Conservation (phyloP, 2,797 vertebrate genomes). For the Silurus aristotelis region DNA sequence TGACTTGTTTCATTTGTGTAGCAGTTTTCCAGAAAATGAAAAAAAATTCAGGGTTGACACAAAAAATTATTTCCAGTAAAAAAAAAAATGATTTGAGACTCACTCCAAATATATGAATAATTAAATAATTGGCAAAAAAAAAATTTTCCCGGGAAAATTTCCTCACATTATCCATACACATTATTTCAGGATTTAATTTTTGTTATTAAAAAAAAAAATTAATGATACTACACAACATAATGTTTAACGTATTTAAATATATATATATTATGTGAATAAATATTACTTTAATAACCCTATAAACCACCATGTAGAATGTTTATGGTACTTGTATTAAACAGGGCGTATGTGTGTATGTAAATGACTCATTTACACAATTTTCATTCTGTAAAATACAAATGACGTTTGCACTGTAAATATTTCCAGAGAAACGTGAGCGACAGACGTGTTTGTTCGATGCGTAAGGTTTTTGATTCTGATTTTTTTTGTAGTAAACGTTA, state of each 20-base stretch:
- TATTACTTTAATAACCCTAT: neutral
- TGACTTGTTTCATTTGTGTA: neutral
- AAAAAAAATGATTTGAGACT: neutral
- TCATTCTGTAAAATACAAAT: conserved; percentile 53
- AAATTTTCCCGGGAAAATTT: too few relatives aligned
- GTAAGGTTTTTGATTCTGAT: neutral
- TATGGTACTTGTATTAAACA: conserved; percentile 22
- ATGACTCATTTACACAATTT: conserved; percentile 29
- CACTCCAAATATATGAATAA: neutral
- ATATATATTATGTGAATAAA: neutral
- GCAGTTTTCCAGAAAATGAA: neutral
- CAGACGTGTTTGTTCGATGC: conserved; percentile 8
- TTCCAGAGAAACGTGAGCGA: conserved; percentile 10
- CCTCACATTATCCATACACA: too few relatives aligned
- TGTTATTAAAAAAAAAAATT: neutral
- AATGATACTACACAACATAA: neutral
- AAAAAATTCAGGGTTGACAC: neutral
- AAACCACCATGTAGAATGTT: neutral
- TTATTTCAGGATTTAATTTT: neutral
- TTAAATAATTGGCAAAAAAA: too few relatives aligned
- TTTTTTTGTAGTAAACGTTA: conserved; percentile 1
- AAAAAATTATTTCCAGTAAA: neutral
- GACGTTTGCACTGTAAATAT: conserved; percentile 57
- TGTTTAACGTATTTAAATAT: too few relatives aligned
- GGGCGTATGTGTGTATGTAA: conserved; percentile 35